Evolutionary conservation across 2,113 vertebrate species (phyloP).

Genomic region (Phalacrocorax brasilianus): DNA sequence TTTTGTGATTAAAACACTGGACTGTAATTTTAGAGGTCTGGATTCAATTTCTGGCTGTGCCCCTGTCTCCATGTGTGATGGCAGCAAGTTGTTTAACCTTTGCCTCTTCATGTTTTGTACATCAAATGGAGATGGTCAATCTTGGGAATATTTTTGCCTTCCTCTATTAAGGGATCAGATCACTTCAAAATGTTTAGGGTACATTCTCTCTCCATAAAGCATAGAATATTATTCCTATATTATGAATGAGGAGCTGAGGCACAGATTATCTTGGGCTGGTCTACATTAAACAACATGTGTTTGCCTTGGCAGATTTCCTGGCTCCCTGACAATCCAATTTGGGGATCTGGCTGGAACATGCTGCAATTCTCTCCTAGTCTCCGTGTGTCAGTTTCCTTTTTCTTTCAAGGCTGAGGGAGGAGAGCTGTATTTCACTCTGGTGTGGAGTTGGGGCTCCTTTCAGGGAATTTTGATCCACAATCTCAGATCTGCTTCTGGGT

Average conservation of each 20-base stretch:
- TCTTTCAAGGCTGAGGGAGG: neutral
- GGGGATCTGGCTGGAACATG: neutral
- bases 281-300: conserved; percentile 14
- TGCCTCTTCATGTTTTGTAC: neutral
- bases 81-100: conserved; percentile 4
- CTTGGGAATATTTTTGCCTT: neutral
- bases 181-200: neutral
- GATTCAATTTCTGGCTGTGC: neutral
- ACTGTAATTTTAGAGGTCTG: conserved; percentile 14
- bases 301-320: conserved; percentile 46
- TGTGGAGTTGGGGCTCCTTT: neutral
- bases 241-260: neutral
- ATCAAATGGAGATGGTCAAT: neutral
- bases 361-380: neutral
- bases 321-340: conserved; percentile 7
- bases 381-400: neutral
- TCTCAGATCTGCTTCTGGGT: neutral
- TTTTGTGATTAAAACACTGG: conserved; percentile 31
- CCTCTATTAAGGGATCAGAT: neutral
- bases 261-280: neutral
- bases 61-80: neutral
- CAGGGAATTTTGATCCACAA: neutral
- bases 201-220: neutral
- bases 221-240: neutral
- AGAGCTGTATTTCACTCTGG: neutral